Base-by-base conservation (phyloP, 1,140 invertebrate species). In the Cotesia vestalis region DNA sequence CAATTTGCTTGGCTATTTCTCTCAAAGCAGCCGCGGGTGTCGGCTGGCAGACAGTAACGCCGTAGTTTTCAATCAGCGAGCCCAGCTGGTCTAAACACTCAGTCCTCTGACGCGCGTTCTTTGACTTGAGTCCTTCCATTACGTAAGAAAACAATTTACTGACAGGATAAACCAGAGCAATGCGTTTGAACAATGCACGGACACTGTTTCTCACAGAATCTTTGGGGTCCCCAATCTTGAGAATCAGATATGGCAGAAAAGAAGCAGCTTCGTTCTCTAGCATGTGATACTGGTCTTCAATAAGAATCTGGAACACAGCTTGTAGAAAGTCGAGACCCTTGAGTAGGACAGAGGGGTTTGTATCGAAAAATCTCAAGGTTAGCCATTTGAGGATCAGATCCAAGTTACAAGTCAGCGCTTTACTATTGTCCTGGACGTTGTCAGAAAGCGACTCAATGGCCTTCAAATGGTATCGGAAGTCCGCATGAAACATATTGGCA, bases 351-450 rank as follows among this genome's bases (percentile, higher is more conserved):
- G 96, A 97, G 17, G 98, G 97, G 89, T 99, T 99, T 8, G 98
- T 99, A 87, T 99, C 98, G 79, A 98, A 99, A 85, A 99, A 99
- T 75, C 97, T 88, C 12, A 99, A 83, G 0, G 97, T 98, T 72
- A 98, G 83, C 98, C 98, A 99, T 84, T 98, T 98, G 9, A 99
- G 88, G 71, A 99, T 93, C 53, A 99, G 87, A 88, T 99, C 98
- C 67, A 98, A 88, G 88, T 99, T 99, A 11, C 92, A 92, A 36
- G 96, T 91, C 20, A 97, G 89, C 4, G 95, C 94, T 79, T 92
- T 90, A 12, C 90, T 90, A 76, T 95, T 93, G 20, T 89, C 90
- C 4, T 91, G 88, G 35, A 96, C 85, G 87, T 96, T 94, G 88
- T 97, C 95, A 67, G 90, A 92, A 20, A 99, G 87, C 1, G 92